Base-by-base conservation (phyloP, 2,113 vertebrate species). In the Pica pica region DNA sequence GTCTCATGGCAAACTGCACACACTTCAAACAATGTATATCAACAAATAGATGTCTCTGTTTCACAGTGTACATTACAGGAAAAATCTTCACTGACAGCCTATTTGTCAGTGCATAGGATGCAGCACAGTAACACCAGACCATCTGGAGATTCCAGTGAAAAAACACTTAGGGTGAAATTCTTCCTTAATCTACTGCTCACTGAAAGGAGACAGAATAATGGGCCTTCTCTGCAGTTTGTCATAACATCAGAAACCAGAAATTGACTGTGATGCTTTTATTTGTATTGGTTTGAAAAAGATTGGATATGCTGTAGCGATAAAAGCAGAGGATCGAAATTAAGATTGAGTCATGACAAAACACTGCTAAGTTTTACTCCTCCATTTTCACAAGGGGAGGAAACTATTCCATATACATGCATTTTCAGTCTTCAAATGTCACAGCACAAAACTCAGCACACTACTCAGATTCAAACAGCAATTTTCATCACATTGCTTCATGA, bases 51-150 rank as follows among this genome's bases (percentile, higher is more conserved):
- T 91, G 87, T 59, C 88, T 94, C 95, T 26, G 9, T 93, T 95
- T 97, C 94, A 95, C 94, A 96, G 93, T 93, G 90, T 96, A 95
- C 85, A 91, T 95, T 91, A 86, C 93, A 95, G 82, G 74, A 85
- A 86, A 94, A 95, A 80, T 93, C 94, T 86, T 94, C 67, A 74
- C 81, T 94, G 94, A 86, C 93, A 97, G 93, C 79, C 90, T 97
- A 96, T 95, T 97, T 96, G 94, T 94, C 94, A 96, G 82, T 74
- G 94, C 1, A 20, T 95, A 14, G 12, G 78, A 94, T 95, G 90
- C 94, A 94, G 84, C 82, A 63, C 85, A 80, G 87, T 93, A 94
- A 85, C 90, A 95, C 82, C 64, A 95, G 55, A 93, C 93, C 94
- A 96, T 95, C 95, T 96, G 95, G 96, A 97, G 90, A 56, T 70